Base-by-base conservation (phyloP, 2,113 vertebrate species). In the Chelonoidis abingdonii region DNA sequence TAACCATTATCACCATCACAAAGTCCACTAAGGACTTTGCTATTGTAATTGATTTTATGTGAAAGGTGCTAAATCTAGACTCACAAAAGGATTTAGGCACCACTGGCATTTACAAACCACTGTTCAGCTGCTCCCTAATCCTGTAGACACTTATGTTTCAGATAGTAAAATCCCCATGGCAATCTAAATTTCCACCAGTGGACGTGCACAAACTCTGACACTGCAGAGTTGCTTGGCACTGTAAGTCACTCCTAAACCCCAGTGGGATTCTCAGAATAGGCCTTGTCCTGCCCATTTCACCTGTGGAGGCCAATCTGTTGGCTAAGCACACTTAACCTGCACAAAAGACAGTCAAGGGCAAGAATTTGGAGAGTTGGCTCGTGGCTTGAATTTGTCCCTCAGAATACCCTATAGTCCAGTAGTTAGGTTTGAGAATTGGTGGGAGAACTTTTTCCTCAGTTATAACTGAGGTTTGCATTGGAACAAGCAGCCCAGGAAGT, bases 1-100 rank as follows among this genome's bases (percentile, higher is more conserved):
- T 47, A 38, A 75, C 2, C 12, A 6, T 24, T 59, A 5, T 11
- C 81, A 75, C 11, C 59, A 31, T 35, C 1, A 21, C 41, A 0
- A 57, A 69, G 10, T 10, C 78, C 76, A 56, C 85, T 38, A 29
- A 0, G 10, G 38, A 35, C 88, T 94, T 91, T 91, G 62, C 22
- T 76, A 9, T 41, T 95, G 79, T 72, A 29, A 82, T 22, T 80
- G 2, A 57, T 84, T 80, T 82, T 53, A n/a, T 80, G 52, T 65
- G 52, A 22, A 88, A 81, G 27, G 80, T 85, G 80, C 86, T 80
- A 69, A 35, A 7, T 35, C 62, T 69, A n/a, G 62, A 69, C 14
- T 69, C 62, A 17, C 62, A 69, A n/a, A 69, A 35, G 16, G 35
- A 69, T 35, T 69, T n/a, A n/a, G 62, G 35, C 29, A 35, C 62